phyloP scores from a whole-genome alignment of 2,113 vertebrate species.

The Nycticebus coucang region DNA sequence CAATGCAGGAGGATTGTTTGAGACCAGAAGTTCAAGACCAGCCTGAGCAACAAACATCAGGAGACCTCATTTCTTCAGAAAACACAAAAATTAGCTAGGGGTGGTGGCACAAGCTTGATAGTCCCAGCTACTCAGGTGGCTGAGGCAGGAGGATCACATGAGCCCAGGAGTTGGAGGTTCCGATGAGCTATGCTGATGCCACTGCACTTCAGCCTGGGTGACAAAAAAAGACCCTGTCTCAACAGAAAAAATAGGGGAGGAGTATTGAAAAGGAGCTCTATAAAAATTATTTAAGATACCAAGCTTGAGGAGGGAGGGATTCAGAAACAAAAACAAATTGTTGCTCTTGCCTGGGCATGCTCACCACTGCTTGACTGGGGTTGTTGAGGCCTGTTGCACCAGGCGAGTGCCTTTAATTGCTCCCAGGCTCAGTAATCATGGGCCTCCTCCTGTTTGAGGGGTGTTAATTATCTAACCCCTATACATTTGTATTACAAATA shows the following conservation, averaged over 20 bases:
- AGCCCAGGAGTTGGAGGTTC: no score
- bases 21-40: no score
- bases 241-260: background rate
- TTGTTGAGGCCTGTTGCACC: rapidly evolving
- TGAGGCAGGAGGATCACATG: no score
- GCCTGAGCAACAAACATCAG: no score
- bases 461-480: background rate
- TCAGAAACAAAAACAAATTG: background rate
- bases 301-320: background rate
- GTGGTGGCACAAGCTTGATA: no score
- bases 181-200: no score
- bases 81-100: no score
- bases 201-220: no score
- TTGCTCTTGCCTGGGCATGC: background rate
- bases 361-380: background rate
- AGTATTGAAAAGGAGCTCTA: background rate
- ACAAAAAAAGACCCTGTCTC: no score
- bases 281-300: background rate
- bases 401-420: background rate
- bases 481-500: background rate
- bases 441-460: background rate
- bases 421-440: background rate
- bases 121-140: no score
- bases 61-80: no score
- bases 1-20: no score